Conservation (phyloP, 2,888 invertebrate species). For the Mamestra brassicae region DNA sequence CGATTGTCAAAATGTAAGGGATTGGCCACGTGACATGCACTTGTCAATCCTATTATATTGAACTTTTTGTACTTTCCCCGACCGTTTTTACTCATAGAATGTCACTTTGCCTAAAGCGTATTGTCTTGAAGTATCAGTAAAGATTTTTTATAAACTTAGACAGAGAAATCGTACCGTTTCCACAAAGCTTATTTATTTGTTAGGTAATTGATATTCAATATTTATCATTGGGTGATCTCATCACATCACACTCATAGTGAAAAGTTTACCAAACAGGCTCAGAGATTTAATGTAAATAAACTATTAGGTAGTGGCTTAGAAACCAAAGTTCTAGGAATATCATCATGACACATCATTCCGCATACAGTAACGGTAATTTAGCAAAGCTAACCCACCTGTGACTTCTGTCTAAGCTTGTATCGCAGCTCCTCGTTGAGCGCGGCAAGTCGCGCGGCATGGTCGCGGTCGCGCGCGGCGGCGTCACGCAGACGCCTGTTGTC, state of each 20-base stretch:
- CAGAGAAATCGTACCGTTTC: not conserved
- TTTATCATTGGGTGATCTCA: slow-evolving; percentile 6
- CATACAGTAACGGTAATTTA: not conserved
- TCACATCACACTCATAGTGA: not conserved
- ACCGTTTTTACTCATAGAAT: not conserved
- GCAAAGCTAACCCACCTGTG: slow-evolving; percentile 89
- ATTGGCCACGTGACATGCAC: too few relatives aligned
- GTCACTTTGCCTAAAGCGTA: not conserved
- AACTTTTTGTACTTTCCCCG: too few relatives aligned
- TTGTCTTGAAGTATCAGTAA: not conserved
- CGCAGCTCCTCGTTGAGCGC: slow-evolving; percentile 97
- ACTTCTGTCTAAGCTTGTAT: slow-evolving; percentile 96
- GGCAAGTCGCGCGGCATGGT: slow-evolving; percentile 94
- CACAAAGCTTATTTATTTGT: not conserved
- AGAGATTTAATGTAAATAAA: slow-evolving; percentile 3
- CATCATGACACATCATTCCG: not conserved
- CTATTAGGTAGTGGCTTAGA: not conserved
- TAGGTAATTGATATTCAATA: not conserved
- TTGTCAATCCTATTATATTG: too few relatives aligned
- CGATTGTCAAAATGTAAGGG: not conserved
- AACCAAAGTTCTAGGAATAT: not conserved
- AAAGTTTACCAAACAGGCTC: slow-evolving; percentile 14
- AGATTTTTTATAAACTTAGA: not conserved
- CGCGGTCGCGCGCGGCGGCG: slow-evolving; percentile 94
- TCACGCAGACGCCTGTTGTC: slow-evolving; percentile 94